A percentile compares a stretch with the other conserved stretches of the same genome.
These are phyloP conservation scores for Dicranocentrus wangi DNA, from an alignment of 2,888 invertebrate genomes.

Conservation along the genomic window DNA sequence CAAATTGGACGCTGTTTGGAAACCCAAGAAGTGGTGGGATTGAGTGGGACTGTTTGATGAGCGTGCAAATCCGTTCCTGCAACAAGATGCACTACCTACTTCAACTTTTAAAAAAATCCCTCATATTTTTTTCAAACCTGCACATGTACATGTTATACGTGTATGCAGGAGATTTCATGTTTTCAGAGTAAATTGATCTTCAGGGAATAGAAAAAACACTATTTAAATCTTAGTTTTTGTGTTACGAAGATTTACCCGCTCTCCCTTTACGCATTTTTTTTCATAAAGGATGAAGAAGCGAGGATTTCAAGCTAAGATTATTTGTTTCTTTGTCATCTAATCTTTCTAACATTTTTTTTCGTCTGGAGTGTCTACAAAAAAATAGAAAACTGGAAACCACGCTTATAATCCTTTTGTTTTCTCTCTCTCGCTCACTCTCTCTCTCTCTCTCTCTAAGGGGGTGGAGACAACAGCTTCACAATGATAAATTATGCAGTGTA, in stretches of 20 bases:
- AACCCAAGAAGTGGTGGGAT: too few species aligned
- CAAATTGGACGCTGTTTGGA: too few species aligned
- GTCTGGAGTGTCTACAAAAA: not conserved
- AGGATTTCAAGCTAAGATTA: not conserved
- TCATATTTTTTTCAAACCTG: too few species aligned
- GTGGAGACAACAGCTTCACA: conserved; percentile 61
- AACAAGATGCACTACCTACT: too few species aligned
- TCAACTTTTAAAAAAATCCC: too few species aligned
- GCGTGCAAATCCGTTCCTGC: too few species aligned
- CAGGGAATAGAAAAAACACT: not conserved
- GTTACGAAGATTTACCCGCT: too few species aligned
- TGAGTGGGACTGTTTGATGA: too few species aligned
- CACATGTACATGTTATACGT: too few species aligned
- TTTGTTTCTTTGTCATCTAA: conserved; percentile 16
- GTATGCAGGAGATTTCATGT: too few species aligned
- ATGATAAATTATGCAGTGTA: conserved; percentile 70
- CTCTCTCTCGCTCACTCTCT: conserved; percentile 3
- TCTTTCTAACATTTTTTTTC: not conserved
- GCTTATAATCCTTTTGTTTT: conserved; percentile 31
- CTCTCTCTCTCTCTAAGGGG: conserved; percentile 52
- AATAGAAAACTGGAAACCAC: conserved; percentile 9
- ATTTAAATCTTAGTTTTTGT: not conserved
- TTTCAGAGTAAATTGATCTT: conserved; percentile 7
- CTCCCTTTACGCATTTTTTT: too few species aligned
- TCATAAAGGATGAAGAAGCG: too few species aligned